Conservation (phyloP, 92 coral and sea anemone species). For the Parazoanthus darwini region DNA sequence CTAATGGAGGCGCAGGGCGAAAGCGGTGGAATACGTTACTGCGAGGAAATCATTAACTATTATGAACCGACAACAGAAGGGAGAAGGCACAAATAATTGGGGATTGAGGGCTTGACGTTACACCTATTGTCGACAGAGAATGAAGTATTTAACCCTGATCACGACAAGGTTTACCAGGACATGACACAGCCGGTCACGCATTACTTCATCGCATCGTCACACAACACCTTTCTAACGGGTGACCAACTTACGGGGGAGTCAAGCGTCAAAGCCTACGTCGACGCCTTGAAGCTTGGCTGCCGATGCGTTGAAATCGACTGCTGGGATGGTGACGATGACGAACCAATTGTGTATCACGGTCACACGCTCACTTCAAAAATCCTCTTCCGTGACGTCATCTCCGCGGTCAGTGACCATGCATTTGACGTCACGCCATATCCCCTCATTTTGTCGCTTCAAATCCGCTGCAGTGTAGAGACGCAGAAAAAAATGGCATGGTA, state of each 20-base stretch:
- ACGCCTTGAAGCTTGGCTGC: constrained; percentile 64
- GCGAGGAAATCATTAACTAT: constrained; percentile 38
- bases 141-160: constrained; percentile 59
- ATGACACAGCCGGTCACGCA: constrained; percentile 72
- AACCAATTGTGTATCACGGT: constrained; percentile 76
- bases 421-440: constrained; percentile 73
- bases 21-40: constrained; percentile 37
- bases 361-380: constrained; percentile 72
- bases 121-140: constrained; percentile 69
- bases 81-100: constrained; percentile 28
- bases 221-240: constrained; percentile 72
- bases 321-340: constrained; percentile 73
- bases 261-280: constrained; percentile 59
- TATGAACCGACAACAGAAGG: constrained; percentile 60
- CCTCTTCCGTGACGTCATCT: constrained; percentile 63
- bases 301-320: constrained; percentile 82
- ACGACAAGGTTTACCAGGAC: constrained; percentile 71
- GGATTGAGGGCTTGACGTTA: constrained; percentile 59
- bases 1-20: constrained; percentile 42
- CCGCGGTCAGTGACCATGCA: constrained; percentile 64
- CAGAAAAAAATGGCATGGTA: constrained; percentile 72
- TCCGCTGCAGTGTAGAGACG: constrained; percentile 69
- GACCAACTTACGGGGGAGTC: constrained; percentile 67
- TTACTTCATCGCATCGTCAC: constrained; percentile 81
- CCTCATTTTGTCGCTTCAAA: constrained; percentile 64